Percentiles rank a stretch among this genome's conserved stretches.
These are phyloP conservation scores for Lamprotornis superbus DNA, from an alignment of 2,113 vertebrate species.

Conservation along the genomic window DNA sequence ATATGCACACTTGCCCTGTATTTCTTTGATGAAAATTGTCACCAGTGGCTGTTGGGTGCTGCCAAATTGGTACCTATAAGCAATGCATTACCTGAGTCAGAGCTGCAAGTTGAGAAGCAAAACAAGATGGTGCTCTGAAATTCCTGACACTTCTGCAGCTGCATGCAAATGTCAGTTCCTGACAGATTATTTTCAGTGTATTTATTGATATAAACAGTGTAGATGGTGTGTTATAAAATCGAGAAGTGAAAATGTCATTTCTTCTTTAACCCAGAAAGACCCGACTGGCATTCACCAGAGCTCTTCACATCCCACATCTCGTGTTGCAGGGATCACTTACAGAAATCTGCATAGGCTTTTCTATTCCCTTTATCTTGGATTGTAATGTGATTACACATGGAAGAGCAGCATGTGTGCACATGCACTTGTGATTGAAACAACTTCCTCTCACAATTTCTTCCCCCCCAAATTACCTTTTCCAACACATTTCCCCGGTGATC, in stretches of 20 bases:
- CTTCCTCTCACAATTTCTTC: not conserved
- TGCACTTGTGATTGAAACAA: not conserved
- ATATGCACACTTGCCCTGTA: accelerated
- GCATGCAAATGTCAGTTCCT: not conserved
- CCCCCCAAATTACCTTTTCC: not conserved
- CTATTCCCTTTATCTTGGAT: not conserved
- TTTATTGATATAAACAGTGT: not conserved
- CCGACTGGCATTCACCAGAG: not conserved
- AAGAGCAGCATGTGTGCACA: not conserved
- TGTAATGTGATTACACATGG: not conserved
- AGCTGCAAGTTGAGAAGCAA: not conserved
- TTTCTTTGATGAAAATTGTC: not conserved
- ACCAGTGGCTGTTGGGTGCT: not conserved
- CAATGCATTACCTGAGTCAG: not conserved
- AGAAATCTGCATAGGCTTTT: constrained; percentile 1
- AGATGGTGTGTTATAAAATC: not conserved
- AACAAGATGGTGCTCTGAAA: not conserved
- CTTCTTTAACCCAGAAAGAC: not conserved
- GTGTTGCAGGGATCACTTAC: not conserved
- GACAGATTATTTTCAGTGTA: not conserved
- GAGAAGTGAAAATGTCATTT: not conserved
- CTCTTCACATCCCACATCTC: not conserved
- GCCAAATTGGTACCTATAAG: not conserved
- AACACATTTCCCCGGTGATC: not conserved
- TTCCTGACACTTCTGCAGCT: not conserved